Evolutionary conservation across 2,113 vertebrate species (phyloP).

Genomic region (Gymnocephalus cernua): DNA sequence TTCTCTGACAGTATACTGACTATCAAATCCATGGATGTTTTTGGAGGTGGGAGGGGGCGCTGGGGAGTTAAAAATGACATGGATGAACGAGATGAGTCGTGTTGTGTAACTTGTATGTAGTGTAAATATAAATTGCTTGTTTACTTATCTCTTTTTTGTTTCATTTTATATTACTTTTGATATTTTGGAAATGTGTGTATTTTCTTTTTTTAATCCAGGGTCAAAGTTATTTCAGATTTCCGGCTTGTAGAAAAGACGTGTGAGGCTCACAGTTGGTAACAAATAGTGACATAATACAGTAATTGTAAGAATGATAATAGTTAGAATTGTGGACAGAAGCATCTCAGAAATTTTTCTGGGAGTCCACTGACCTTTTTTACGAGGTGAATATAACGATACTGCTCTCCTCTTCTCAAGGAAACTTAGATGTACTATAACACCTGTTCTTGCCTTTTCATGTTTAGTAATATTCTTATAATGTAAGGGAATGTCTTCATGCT

Average conservation of each 20-base stretch:
- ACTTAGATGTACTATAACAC: constrained; percentile 79
- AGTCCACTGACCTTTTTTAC: constrained; percentile 74
- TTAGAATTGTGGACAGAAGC: constrained; percentile 64
- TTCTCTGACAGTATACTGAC: constrained; percentile 41
- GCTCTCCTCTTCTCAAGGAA: constrained; percentile 80
- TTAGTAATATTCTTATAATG: constrained; percentile 80
- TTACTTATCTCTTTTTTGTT: constrained; percentile 88
- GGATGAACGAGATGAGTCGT: constrained; percentile 76
- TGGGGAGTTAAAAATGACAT: constrained; percentile 64
- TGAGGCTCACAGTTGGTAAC: constrained; percentile 60
- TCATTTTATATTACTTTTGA: constrained; percentile 82
- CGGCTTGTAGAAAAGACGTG: constrained; percentile 50
- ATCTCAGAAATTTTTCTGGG: constrained; percentile 65
- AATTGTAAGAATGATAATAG: constrained; percentile 66
- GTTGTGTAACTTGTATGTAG: constrained; percentile 89
- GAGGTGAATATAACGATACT: constrained; percentile 66
- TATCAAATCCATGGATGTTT: constrained; percentile 54
- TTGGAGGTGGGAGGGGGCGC: constrained; percentile 36
- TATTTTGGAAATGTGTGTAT: constrained; percentile 75
- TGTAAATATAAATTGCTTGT: constrained; percentile 99
- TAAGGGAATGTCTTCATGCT: constrained; percentile 84
- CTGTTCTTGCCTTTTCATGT: constrained; percentile 83
- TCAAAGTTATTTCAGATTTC: constrained; percentile 61
- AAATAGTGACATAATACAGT: constrained; percentile 56
- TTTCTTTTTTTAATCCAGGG: constrained; percentile 64